Evolutionary conservation across 2,797 vertebrate genomes (phyloP), one percentile per base, ranked within the genome.

Genomic region (Eleutherodactylus coqui): DNA sequence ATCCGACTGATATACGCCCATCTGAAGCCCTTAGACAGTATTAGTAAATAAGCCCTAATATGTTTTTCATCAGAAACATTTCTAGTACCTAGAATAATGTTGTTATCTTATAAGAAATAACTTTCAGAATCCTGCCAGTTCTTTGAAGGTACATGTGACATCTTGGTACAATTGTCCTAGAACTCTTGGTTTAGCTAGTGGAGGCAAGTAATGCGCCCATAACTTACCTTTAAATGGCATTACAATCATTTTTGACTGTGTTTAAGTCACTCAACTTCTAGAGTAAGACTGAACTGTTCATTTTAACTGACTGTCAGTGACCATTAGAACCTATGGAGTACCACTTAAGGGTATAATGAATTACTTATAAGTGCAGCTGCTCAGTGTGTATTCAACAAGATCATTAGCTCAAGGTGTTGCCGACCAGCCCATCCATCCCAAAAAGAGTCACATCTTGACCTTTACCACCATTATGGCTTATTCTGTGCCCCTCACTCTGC

Each of bases 341-440:
- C 49, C 80, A 79, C 53, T 87, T 83, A 72, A 83, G 53, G 82
- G 79, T 75, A 73, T 83, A 79, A 87, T 73, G 67, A 79, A 87
- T 83, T 83, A 73, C 80, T 87, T 83, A 84, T n/a, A 69, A 73
- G 64, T 79, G 86, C 75, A 79, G 75, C 81, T 36, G 82, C 86
- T 83, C 81, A 79, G 75, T 84, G 69, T 83, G 86, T 84, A 75
- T 79, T 84, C 64, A 83, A 87, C 81, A 83, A 87, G 86, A 83
- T 84, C 82, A 87, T 87, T 87, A 87, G 86, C 86, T 87, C 75
- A 87, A 87, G 86, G 86, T 87, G 86, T 78, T 87, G 51, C 80
- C 29, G 53, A 73, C 86, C 76, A 84, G 51, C 32, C 75, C 81
- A 87, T 87, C 81, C 55, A 87, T 87, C 75, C 86, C 86, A 70